phyloP scores from a whole-genome alignment of 2,113 vertebrate species.

The Anguilla rostrata region DNA sequence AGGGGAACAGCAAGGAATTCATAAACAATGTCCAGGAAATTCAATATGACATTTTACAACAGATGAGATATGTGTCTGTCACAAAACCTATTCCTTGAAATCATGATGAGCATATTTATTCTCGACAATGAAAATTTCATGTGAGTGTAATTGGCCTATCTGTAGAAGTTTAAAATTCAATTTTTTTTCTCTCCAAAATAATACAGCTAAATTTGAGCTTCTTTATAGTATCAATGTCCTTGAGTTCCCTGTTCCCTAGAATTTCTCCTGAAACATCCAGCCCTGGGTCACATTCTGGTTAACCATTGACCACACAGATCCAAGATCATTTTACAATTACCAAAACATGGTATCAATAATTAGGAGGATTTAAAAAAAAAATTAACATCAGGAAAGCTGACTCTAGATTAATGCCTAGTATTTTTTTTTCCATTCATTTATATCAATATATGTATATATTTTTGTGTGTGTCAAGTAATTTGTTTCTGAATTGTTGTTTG shows the following conservation, averaged over 20 bases:
- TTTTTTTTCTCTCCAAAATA: background rate
- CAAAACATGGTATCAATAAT: no score
- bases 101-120: slow-evolving; percentile 2
- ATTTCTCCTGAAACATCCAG: background rate
- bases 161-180: background rate
- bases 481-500: no score
- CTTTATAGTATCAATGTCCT: no score
- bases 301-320: no score
- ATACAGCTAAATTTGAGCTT: no score
- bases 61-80: slow-evolving; percentile 9
- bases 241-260: background rate
- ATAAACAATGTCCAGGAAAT: slow-evolving; percentile 14
- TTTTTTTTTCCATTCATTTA: no score
- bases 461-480: no score
- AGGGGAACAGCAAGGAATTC: background rate
- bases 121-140: background rate
- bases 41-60: background rate
- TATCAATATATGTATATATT: no score
- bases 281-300: background rate
- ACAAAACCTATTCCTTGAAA: slow-evolving; percentile 28
- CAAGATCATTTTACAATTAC: no score
- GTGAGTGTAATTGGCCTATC: background rate
- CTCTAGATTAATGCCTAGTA: no score
- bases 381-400: no score
- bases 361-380: no score